Evolutionary conservation across 92 coral and sea anemone genomes (phyloP), one percentile per base, ranked within the genome.

Genomic region (Palythoa grandis): DNA sequence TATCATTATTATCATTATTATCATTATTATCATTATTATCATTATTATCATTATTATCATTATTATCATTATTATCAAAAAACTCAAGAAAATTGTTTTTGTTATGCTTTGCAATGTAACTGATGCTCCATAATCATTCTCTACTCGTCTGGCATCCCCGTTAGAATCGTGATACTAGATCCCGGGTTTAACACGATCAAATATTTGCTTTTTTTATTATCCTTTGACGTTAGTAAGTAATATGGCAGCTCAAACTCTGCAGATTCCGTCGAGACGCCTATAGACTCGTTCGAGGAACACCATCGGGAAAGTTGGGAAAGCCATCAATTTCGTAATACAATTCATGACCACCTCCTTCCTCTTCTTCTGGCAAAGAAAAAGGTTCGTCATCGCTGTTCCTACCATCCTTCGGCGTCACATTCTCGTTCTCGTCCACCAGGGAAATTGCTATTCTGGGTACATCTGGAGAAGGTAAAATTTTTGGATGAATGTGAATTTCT

Each of bases 251-350:
- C 39, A 24, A 23, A 66, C 11, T 25, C n/a, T 70, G 48, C 19
- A 29, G 16, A 0, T 58, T 14, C 4, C 7, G 17, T n/a, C 2
- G 53, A 43, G 29, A 13, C 29, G 39, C 47, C 76, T 82, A 93
- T 61, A 93, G 85, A 24, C 70, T 88, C 38, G 98, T 94, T 52
- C 89, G 95, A 12, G 95, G 95, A 15, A 92, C 89, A 3, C 98
- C 92, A 54, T 94, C 91, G 24, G 89, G 29, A 7, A 91, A 83
- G 11, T 88, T 89, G 52, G 92, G 89, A 38, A 87, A 85, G 86
- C 92, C 95, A 22, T 92, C 97, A 69, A 89, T 52, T 16, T 66
- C 90, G 61, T 56, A 87, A 20, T 15, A 38, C 19, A 57, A 50
- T 52, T 82, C 82, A 9, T 74, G 77, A 17, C 23, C 66, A 24